Base-by-base conservation (phyloP, 2,797 vertebrate genomes). In the Simalia tracyae region DNA sequence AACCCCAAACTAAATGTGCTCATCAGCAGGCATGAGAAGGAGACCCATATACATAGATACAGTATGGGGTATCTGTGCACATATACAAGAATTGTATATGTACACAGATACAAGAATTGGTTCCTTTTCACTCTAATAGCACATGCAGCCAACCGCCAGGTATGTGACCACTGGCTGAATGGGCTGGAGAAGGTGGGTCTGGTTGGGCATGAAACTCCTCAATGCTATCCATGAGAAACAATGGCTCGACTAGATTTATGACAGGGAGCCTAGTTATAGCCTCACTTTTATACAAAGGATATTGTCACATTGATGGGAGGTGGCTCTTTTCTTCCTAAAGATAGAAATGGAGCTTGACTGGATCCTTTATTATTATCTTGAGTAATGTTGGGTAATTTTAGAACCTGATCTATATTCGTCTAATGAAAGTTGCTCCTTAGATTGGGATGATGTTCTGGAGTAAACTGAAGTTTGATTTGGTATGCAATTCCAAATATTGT, bases 401-500 rank as follows among this genome's bases (percentile, higher is more conserved):
- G 28, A 50, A 24, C 31, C 14, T 19, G 1, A 15, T 14, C 57
- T 54, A 17, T 60, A 60, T 72, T 36, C 22, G 12, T n/a, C 22
- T 66, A 31, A 26, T 31, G 6, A 14, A 57, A 31, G 17, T 81
- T 89, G 28, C n/a, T 57, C 10, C n/a, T 76, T 17, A 76, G 17
- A 81, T 81, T 42, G 42, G 72, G 36, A 11, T 42, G 72, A 42
- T 81, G 22, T 81, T 81, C 36, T 46, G 81, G 63, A 31, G 24
- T 87, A 72, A 56, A 92, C 22, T 6, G 31, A 57, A 46, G 88
- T 93, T 59, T 93, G 72, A 96, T 84, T 91, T 88, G 57, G 42
- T 87, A 46, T 46, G 3, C 8, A 46, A 46, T 81, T 42, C 17
- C 31, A 92, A 96, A 46, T 89, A 46, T 68, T 89, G 90, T 72